Evolutionary conservation across 2,888 invertebrate species (phyloP).

Genomic region (Calameuta pallipes): DNA sequence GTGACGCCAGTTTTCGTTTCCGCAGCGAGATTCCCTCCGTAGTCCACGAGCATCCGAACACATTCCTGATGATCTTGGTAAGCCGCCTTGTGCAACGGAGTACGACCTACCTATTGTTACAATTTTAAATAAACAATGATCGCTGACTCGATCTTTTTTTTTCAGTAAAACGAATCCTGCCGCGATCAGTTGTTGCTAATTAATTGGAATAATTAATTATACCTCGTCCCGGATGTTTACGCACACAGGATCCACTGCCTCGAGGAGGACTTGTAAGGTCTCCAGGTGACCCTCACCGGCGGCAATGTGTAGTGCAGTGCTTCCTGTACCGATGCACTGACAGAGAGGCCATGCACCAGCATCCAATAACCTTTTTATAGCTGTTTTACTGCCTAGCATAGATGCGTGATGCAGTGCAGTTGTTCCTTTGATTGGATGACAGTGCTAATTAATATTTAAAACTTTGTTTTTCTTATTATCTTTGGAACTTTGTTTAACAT

Average conservation of each 20-base stretch:
- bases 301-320: slow-evolving; percentile 63
- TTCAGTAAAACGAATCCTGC: neutral
- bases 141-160: neutral
- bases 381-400: slow-evolving; percentile 53
- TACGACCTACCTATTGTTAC: slow-evolving; percentile 56
- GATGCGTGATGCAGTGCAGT: slow-evolving; percentile 64
- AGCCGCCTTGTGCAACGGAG: slow-evolving; percentile 70
- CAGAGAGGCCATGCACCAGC: slow-evolving; percentile 55
- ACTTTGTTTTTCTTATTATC: neutral
- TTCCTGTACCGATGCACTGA: slow-evolving; percentile 46
- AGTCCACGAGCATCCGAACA: slow-evolving; percentile 65
- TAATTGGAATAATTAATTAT: slow-evolving; percentile 3
- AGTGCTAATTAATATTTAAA: neutral
- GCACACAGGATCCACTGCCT: slow-evolving; percentile 17
- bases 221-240: slow-evolving; percentile 37
- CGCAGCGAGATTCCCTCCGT: slow-evolving; percentile 61
- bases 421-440: slow-evolving; percentile 38
- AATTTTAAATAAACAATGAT: neutral
- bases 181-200: neutral
- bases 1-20: slow-evolving; percentile 54
- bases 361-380: slow-evolving; percentile 56
- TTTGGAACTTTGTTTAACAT: neutral
- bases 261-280: slow-evolving; percentile 37
- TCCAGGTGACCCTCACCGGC: slow-evolving; percentile 52
- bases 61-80: slow-evolving; percentile 68